phyloP scores from a whole-genome alignment of 2,113 vertebrate genomes.

The Panurus biarmicus region DNA sequence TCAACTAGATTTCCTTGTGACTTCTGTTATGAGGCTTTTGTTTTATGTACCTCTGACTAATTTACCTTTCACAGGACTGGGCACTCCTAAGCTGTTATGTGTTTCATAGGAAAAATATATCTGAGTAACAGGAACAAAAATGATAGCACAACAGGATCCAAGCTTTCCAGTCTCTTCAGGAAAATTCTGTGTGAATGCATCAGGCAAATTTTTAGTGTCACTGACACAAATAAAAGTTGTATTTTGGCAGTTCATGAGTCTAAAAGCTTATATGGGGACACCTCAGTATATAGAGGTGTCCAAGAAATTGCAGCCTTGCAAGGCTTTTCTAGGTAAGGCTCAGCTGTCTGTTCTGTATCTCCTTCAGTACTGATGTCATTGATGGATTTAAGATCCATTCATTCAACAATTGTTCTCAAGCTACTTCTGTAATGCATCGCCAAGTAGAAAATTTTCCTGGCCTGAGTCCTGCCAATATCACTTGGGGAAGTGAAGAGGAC shows the following conservation, averaged over 20 bases:
- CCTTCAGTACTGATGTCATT: neutral
- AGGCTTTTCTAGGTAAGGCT: neutral
- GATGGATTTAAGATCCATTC: neutral
- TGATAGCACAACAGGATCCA: neutral
- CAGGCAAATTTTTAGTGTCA: neutral
- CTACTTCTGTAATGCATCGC: neutral
- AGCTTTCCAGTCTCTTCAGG: neutral
- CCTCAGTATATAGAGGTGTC: neutral
- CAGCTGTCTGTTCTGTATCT: neutral
- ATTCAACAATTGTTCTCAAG: neutral
- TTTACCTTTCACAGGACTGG: neutral
- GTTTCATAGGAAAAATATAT: neutral
- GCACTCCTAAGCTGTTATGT: neutral
- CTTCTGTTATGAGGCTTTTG: neutral
- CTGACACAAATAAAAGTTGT: neutral
- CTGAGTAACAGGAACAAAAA: neutral
- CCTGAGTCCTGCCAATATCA: neutral
- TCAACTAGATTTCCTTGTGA: neutral
- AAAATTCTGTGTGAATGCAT: neutral
- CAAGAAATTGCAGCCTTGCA: neutral
- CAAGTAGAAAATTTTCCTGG: neutral
- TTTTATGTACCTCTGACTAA: neutral
- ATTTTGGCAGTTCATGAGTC: neutral
- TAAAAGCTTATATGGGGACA: neutral
- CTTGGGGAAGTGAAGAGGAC: neutral